phyloP scores from a whole-genome alignment of 2,113 vertebrate genomes.

The Silurus asotus region DNA sequence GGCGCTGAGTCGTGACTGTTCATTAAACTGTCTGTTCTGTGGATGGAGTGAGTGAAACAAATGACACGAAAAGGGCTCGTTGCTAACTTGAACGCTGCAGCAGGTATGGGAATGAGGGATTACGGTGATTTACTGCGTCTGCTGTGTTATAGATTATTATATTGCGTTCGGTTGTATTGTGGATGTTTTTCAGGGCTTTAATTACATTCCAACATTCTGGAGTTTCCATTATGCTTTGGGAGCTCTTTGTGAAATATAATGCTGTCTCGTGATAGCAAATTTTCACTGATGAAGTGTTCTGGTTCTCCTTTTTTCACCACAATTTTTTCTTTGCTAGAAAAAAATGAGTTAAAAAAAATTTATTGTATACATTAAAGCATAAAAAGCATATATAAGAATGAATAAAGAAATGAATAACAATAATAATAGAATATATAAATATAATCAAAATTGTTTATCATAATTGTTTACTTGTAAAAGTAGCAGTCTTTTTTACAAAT shows the following conservation, averaged over 20 bases:
- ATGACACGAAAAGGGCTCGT: background rate
- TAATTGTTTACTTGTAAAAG: background rate
- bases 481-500: too few species aligned
- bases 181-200: background rate
- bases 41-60: slow-evolving; percentile 9
- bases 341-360: background rate
- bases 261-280: background rate
- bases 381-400: background rate
- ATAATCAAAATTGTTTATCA: background rate
- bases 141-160: background rate
- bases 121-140: background rate
- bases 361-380: background rate
- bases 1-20: slow-evolving; percentile 18
- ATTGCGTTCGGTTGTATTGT: background rate
- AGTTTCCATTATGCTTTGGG: background rate
- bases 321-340: background rate
- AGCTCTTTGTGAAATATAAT: background rate
- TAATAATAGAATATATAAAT: too few species aligned
- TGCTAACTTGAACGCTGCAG: background rate
- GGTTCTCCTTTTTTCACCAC: background rate
- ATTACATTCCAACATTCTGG: background rate
- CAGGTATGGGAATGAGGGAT: slow-evolving; percentile 17
- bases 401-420: background rate
- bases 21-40: slow-evolving; percentile 11
- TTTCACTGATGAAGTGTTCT: background rate